These are phyloP conservation scores for Drosophila buzzatii DNA, from an alignment of 2,888 invertebrate genomes.

Conservation along the genomic window DNA sequence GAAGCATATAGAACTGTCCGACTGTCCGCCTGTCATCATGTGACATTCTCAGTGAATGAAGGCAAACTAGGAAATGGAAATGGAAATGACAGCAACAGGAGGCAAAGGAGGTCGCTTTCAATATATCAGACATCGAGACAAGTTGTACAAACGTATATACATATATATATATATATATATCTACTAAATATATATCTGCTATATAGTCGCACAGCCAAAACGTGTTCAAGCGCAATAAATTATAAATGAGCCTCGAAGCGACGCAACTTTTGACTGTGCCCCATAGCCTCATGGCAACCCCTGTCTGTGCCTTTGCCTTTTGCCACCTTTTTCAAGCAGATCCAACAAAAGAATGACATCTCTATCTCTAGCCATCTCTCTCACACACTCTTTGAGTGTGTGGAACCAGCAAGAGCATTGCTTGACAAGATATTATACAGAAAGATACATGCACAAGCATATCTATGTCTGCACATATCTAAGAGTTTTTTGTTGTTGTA, in stretches of 20 bases:
- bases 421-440: slow-evolving; percentile 34
- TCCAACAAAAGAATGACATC: slow-evolving; percentile 55
- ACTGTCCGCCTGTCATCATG: slow-evolving; percentile 68
- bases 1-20: slow-evolving; percentile 24
- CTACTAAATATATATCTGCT: slow-evolving; percentile 2
- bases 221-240: slow-evolving; percentile 80
- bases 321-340: background rate
- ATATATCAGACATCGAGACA: slow-evolving; percentile 24
- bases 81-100: slow-evolving; percentile 48
- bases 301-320: slow-evolving; percentile 11
- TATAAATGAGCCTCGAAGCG: slow-evolving; percentile 72
- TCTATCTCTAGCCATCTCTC: background rate
- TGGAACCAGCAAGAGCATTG: slow-evolving; percentile 58
- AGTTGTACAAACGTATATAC: slow-evolving; percentile 20
- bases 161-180: slow-evolving; percentile 9
- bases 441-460: slow-evolving; percentile 42
- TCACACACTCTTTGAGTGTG: background rate
- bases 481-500: background rate
- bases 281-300: slow-evolving; percentile 28
- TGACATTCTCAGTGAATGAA: slow-evolving; percentile 64
- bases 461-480: slow-evolving; percentile 19
- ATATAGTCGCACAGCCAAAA: slow-evolving; percentile 54
- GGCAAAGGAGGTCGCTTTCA: slow-evolving; percentile 50
- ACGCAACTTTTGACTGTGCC: slow-evolving; percentile 58
- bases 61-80: slow-evolving; percentile 60